Evolutionary conservation across 2,113 vertebrate species (phyloP).

Genomic region (Pogonocichla stellata): DNA sequence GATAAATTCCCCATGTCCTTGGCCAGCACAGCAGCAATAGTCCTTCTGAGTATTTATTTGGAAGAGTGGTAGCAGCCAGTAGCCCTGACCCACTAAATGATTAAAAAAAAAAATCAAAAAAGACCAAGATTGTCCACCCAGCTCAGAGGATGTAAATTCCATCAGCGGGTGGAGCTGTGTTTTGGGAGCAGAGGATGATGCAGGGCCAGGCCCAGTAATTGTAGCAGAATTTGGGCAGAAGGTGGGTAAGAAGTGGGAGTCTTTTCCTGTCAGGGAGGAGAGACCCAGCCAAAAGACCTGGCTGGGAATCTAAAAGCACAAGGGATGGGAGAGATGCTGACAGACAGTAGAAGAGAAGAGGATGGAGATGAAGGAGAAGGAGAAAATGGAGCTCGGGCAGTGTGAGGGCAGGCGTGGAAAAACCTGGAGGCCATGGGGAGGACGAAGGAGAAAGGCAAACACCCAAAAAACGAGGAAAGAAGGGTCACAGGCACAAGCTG

Average conservation of each 20-base stretch:
- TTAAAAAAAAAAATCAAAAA: neutral
- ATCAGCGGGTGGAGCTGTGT: neutral
- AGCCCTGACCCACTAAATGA: neutral
- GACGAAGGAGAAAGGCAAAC: neutral
- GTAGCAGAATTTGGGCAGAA: neutral
- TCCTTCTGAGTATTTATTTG: neutral
- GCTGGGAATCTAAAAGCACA: neutral
- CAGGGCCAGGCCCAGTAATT: neutral
- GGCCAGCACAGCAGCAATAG: neutral
- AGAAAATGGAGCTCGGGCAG: neutral
- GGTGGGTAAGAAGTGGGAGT: neutral
- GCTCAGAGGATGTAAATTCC: neutral
- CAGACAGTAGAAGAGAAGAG: neutral
- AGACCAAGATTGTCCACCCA: neutral
- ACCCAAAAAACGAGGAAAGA: neutral
- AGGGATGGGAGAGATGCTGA: neutral
- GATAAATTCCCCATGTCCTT: neutral
- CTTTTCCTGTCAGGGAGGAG: neutral
- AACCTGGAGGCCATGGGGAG: neutral
- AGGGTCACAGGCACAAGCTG: neutral
- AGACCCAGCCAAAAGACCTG: neutral
- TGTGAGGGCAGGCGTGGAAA: neutral
- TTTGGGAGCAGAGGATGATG: neutral
- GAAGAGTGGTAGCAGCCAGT: fast-evolving
- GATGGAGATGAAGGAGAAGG: neutral